phyloP scores from a whole-genome alignment of 92 coral and sea anemone genomes.

The Phenganax stokvisi region DNA sequence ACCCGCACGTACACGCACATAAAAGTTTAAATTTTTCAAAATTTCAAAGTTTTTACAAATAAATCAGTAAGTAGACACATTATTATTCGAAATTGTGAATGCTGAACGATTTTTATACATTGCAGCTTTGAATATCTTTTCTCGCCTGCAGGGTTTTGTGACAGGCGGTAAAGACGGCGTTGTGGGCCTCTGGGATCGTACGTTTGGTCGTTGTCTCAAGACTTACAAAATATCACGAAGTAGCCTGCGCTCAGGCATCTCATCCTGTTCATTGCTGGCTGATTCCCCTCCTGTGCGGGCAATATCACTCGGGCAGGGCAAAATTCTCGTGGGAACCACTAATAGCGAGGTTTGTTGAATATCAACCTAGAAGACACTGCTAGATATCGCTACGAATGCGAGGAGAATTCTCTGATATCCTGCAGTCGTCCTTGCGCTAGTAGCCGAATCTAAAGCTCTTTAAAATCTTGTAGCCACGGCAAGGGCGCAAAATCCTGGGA shows the following conservation, averaged over 20 bases:
- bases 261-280: constrained; percentile 60
- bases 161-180: constrained; percentile 98
- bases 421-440: no score
- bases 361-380: no score
- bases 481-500: no score
- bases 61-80: no score
- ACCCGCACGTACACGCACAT: neutral
- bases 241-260: constrained; percentile 70
- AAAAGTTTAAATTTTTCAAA: neutral
- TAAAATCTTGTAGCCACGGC: no score
- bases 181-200: constrained; percentile 88
- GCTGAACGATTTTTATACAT: neutral
- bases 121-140: neutral
- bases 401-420: no score
- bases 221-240: constrained; percentile 82
- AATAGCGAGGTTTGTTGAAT: constrained; percentile 71
- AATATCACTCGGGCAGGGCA: constrained; percentile 91
- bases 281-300: constrained; percentile 91
- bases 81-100: neutral
- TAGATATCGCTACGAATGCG: no score
- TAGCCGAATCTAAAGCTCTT: no score
- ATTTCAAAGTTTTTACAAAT: no score
- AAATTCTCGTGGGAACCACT: constrained; percentile 83
- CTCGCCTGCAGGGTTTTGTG: constrained; percentile 70
- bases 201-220: constrained; percentile 85